These are phyloP conservation scores for Caenorhabditis zanzibari DNA, from an alignment of 2,888 invertebrate genomes.

Conservation along the genomic window DNA sequence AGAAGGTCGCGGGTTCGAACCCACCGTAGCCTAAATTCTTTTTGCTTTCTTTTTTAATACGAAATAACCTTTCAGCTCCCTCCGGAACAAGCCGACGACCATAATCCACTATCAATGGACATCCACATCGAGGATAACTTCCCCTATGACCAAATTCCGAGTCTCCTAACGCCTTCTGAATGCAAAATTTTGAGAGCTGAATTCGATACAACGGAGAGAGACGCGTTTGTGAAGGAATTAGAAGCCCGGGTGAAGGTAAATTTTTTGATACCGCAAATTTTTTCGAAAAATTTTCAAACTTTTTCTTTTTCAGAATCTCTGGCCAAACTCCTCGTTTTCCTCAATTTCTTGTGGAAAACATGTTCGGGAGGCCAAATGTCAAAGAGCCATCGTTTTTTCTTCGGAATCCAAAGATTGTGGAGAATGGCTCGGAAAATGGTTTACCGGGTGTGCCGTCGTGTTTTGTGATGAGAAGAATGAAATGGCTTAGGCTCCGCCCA, in stretches of 20 bases:
- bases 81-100: slow-evolving; percentile 73
- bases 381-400: slow-evolving; percentile 68
- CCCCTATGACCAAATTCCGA: slow-evolving; percentile 33
- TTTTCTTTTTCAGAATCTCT: slow-evolving; percentile 50
- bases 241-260: slow-evolving; percentile 49
- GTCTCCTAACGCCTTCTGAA: slow-evolving; percentile 44
- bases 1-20: too few species aligned
- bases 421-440: slow-evolving; percentile 72
- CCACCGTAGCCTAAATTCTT: not conserved
- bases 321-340: slow-evolving; percentile 51
- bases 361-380: slow-evolving; percentile 62
- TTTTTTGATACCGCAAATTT: too few species aligned
- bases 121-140: slow-evolving; percentile 59
- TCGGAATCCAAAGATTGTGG: slow-evolving; percentile 68
- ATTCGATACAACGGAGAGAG: slow-evolving; percentile 24
- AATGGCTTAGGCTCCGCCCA: not conserved
- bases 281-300: too few species aligned
- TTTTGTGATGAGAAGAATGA: slow-evolving; percentile 72
- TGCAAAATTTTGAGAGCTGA: slow-evolving; percentile 51
- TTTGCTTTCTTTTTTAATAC: too few species aligned
- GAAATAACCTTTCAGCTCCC: slow-evolving; percentile 67
- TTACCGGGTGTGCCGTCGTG: slow-evolving; percentile 78
- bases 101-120: slow-evolving; percentile 64
- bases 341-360: slow-evolving; percentile 32
- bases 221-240: slow-evolving; percentile 55